These are phyloP conservation scores for Calliphora vomitoria DNA, from an alignment of 2,888 invertebrate species.

Conservation along the genomic window DNA sequence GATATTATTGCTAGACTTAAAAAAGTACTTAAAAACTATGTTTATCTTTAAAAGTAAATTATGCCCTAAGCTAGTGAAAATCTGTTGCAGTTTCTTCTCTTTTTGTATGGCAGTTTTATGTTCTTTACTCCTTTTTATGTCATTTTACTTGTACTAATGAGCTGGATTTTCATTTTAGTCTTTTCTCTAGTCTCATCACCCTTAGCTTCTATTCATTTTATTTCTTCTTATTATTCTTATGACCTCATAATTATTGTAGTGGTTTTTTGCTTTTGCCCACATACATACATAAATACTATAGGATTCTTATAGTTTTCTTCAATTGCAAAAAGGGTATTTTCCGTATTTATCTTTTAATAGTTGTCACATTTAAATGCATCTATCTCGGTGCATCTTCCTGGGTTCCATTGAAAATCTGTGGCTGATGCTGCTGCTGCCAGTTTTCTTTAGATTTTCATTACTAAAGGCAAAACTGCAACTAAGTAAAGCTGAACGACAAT, in stretches of 20 bases:
- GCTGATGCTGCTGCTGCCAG: not conserved
- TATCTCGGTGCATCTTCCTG: constrained; percentile 34
- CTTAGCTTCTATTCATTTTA: constrained; percentile 9
- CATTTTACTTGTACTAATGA: constrained; percentile 60
- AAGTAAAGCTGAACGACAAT: constrained; percentile 10
- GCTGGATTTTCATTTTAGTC: constrained; percentile 56
- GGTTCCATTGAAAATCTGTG: constrained; percentile 53
- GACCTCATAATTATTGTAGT: constrained; percentile 66
- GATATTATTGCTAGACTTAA: not conserved
- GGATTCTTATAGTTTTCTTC: constrained; percentile 30
- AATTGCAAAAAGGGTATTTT: constrained; percentile 29
- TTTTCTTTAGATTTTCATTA: not conserved
- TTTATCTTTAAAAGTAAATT: not conserved
- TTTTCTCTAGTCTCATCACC: constrained; percentile 11
- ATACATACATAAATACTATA: not conserved
- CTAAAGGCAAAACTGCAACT: not conserved
- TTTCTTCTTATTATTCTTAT: constrained; percentile 43
- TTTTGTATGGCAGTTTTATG: not conserved
- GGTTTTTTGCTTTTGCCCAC: not conserved
- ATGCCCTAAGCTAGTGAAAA: constrained; percentile 9
- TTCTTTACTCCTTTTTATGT: not conserved
- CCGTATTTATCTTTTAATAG: constrained; percentile 42
- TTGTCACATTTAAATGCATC: constrained; percentile 55
- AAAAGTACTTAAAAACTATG: not conserved
- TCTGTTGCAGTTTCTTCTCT: constrained; percentile 28